Percentiles rank a stretch among this genome's conserved stretches.
phyloP scores from a whole-genome alignment of 2,888 invertebrate genomes.

The Apodemia mormo region DNA sequence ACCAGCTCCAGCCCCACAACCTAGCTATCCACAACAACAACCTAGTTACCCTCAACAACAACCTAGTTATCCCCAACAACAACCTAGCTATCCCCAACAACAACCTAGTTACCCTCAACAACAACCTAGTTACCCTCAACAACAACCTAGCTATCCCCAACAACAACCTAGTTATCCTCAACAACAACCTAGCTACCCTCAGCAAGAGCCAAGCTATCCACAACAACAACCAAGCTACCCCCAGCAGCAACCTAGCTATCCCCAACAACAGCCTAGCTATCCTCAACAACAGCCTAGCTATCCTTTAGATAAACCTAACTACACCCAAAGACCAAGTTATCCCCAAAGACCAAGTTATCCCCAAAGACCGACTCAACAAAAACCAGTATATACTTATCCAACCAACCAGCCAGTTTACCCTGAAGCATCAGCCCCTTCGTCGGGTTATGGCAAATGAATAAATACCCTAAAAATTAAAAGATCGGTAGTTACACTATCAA shows the following conservation, averaged over 20 bases:
- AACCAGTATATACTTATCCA: neutral
- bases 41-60: too few relatives aligned
- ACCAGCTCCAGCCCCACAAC: too few relatives aligned
- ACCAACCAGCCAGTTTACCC: neutral
- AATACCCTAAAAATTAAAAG: neutral
- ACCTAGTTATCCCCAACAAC: too few relatives aligned
- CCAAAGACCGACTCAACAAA: neutral
- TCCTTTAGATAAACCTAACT: neutral
- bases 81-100: too few relatives aligned
- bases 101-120: too few relatives aligned
- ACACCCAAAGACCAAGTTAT: neutral
- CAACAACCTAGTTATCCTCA: too few relatives aligned
- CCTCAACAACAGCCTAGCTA: neutral
- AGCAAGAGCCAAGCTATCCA: slow-evolving; percentile 40
- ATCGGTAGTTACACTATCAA: neutral
- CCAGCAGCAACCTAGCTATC: slow-evolving; percentile 39
- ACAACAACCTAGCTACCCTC: neutral
- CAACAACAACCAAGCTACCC: slow-evolving; percentile 36
- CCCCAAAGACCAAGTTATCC: neutral
- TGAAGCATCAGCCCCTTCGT: neutral
- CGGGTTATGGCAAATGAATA: slow-evolving; percentile 18
- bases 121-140: too few relatives aligned
- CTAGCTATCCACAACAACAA: too few relatives aligned
- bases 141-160: too few relatives aligned
- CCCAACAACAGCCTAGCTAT: slow-evolving; percentile 29